Conservation (phyloP, 2,888 invertebrate genomes). For the Leucania comma region DNA sequence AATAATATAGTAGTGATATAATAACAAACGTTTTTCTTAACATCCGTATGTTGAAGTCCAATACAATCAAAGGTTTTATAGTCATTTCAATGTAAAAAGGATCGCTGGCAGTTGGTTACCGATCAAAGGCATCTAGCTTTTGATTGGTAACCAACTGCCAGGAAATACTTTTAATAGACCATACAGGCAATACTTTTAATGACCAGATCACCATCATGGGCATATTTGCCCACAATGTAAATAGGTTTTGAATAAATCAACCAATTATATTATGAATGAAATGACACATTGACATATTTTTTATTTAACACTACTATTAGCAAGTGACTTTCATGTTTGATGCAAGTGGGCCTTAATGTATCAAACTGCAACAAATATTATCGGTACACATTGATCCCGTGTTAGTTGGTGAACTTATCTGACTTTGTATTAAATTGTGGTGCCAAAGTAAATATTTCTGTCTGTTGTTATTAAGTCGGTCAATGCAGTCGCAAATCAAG, state of each 20-base stretch:
- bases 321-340: neutral
- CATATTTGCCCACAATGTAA: too few species aligned
- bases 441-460: constrained; percentile 24
- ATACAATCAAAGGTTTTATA: neutral
- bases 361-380: neutral
- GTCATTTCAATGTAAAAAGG: too few species aligned
- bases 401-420: neutral
- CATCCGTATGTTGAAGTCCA: neutral
- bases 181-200: too few species aligned
- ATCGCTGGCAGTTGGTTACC: too few species aligned
- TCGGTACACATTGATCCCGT: neutral
- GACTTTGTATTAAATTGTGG: constrained; percentile 6
- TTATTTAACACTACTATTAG: neutral
- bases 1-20: neutral
- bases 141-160: too few species aligned
- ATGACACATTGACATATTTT: too few species aligned
- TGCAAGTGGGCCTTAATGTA: neutral
- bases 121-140: too few species aligned
- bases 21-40: neutral
- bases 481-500: constrained; percentile 34
- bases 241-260: too few species aligned
- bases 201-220: too few species aligned
- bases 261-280: too few species aligned
- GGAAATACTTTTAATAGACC: too few species aligned
- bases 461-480: constrained; percentile 25